A percentile compares a stretch with the other conserved stretches of the same genome.
Conservation (phyloP, 2,888 invertebrate genomes). For the Heliothis peltigera region DNA sequence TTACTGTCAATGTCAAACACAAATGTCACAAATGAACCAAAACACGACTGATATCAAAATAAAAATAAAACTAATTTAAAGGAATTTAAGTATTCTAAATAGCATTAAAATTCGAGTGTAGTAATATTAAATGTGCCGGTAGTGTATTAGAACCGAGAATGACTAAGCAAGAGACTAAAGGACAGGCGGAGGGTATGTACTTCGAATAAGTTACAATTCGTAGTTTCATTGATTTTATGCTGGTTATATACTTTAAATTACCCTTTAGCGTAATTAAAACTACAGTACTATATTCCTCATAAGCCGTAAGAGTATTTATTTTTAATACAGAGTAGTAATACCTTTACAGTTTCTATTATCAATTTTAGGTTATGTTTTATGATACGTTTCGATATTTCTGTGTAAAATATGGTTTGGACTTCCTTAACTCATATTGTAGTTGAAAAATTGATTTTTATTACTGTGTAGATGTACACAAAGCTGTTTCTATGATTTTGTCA, state of each 20-base stretch:
- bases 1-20: conserved; percentile 42
- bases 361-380: conserved; percentile 45
- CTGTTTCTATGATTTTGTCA: too few species aligned
- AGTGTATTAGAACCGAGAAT: conserved; percentile 53
- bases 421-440: not conserved
- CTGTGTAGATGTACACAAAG: too few species aligned
- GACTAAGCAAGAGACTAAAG: conserved; percentile 63
- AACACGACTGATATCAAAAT: conserved; percentile 29
- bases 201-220: not conserved
- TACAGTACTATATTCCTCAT: not conserved
- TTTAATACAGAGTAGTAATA: not conserved
- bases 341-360: conserved; percentile 2
- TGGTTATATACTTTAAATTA: not conserved
- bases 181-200: conserved; percentile 71
- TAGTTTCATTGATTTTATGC: not conserved
- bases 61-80: conserved; percentile 4
- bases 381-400: not conserved
- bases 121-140: conserved; percentile 5
- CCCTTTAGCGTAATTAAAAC: not conserved
- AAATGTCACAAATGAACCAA: conserved; percentile 22
- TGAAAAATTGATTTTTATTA: not conserved
- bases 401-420: not conserved
- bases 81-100: not conserved
- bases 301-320: not conserved
- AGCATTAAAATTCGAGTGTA: not conserved